Base-by-base conservation (phyloP, 2,797 vertebrate species). In the Loris lydekkerianus region DNA sequence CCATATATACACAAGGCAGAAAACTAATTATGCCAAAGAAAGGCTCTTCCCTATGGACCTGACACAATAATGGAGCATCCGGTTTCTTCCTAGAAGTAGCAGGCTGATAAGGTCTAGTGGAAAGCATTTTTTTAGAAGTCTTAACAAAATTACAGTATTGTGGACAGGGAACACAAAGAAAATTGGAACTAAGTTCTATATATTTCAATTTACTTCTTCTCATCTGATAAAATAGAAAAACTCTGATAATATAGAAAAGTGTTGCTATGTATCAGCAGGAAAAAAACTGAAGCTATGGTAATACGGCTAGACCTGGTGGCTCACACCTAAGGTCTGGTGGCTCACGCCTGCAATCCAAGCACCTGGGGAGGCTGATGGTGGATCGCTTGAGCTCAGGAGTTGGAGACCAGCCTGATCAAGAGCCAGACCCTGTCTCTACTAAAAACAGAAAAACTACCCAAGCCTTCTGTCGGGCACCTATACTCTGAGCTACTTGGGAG, bases 21-120 rank as follows among this genome's bases (percentile, higher is more conserved):
- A 83, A 86, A 86, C 31, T 56, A 97, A 92, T 90, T 92, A 65
- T 53, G 5, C 1, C 49, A 89, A 81, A 93, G 34, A 78, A 82
- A 77, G 3, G 0, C 18, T 81, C 56, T 91, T 86, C 40, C 20
- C 23, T 37, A 8, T 73, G 8, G 7, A 53, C 46, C 20, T 94
- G 31, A 78, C 25, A 56, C 10, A 61, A 23, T 80, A 43, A 40
- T 49, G 23, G 40, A 82, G 0, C 43, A 85, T 23, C 5, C 75
- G 6, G 86, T 73, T 92, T 93, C 49, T 77, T 86, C 78, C 18
- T 25, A 31, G 83, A 92, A 89, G 20, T 86, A 65, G 29, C 2
- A 8, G 67, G 11, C 25, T 40, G 37, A 88, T 91, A 61, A 94
- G 20, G 4, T 69, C 75, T 76, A 91, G 18, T 72, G 76, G 9